phyloP scores from a whole-genome alignment of 2,797 vertebrate genomes.

The Sciurus vulgaris region DNA sequence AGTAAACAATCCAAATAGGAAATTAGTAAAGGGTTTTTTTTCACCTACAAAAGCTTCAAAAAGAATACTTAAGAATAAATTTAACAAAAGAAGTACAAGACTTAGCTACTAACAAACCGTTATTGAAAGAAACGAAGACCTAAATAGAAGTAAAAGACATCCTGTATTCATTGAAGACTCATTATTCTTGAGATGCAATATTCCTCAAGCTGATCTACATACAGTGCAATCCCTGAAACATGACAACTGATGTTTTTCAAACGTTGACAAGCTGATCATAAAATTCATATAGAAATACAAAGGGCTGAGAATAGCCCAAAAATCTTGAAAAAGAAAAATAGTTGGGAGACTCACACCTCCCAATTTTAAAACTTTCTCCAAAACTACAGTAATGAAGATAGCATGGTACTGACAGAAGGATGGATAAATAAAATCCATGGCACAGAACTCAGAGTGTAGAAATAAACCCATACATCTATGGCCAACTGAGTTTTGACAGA shows the following conservation, averaged over 20 bases:
- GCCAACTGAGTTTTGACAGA: not conserved
- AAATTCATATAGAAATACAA: conserved; percentile 28
- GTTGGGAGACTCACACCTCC: not conserved
- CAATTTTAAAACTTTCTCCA: not conserved
- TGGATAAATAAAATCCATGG: not conserved
- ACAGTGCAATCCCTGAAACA: not conserved
- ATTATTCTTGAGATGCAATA: not conserved
- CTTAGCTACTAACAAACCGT: not conserved
- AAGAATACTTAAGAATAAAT: conserved; percentile 35
- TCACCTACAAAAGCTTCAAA: not conserved
- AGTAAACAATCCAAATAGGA: not conserved
- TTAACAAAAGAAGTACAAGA: not conserved
- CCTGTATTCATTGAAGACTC: not conserved
- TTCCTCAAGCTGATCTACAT: not conserved
- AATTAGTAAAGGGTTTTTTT: not conserved
- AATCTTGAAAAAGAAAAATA: not conserved
- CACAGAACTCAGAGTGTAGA: not conserved
- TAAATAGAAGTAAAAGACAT: not conserved
- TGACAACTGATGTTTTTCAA: not conserved
- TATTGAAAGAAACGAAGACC: conserved; percentile 22
- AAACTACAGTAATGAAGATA: not conserved
- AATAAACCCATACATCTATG: not conserved
- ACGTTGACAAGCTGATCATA: not conserved
- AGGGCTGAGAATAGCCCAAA: not conserved
- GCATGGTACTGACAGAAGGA: not conserved